Evolutionary conservation across 1,140 invertebrate genomes (phyloP).

Genomic region (Zaprionus nigranus): DNA sequence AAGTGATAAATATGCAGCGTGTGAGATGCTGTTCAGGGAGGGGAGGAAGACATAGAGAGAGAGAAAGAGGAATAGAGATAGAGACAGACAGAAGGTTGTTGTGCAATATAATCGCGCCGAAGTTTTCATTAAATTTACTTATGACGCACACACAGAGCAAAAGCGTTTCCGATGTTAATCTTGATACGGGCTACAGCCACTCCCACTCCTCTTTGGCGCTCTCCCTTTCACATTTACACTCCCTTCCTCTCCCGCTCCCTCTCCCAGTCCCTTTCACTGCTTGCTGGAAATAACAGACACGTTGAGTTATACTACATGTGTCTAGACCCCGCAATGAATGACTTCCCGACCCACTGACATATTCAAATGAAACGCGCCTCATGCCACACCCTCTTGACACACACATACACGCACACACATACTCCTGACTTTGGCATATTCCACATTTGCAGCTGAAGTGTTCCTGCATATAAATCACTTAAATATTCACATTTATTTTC

Average conservation of each 20-base stretch:
- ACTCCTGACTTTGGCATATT: slow-evolving; percentile 37
- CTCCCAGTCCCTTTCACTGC: background rate
- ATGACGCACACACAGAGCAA: background rate
- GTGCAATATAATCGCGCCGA: background rate
- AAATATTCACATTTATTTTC: slow-evolving; percentile 72
- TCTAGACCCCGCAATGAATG: slow-evolving; percentile 32
- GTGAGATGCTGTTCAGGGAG: background rate
- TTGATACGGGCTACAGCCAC: background rate
- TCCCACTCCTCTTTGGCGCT: background rate
- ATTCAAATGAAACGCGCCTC: slow-evolving; percentile 30
- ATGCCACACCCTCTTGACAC: background rate
- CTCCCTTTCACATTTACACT: background rate
- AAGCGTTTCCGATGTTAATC: slow-evolving; percentile 13
- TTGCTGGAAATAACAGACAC: slow-evolving; percentile 20
- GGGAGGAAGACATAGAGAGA: background rate
- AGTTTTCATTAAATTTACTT: slow-evolving; percentile 12
- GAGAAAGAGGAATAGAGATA: background rate
- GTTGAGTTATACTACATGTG: slow-evolving; percentile 31
- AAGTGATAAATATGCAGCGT: background rate
- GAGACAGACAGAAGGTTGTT: background rate
- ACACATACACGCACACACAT: background rate
- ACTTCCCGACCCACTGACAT: slow-evolving; percentile 35
- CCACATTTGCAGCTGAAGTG: slow-evolving; percentile 42
- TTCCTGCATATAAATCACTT: slow-evolving; percentile 67
- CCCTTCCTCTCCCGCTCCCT: no score